Evolutionary conservation across 2,113 vertebrate genomes (phyloP), one percentile per base, ranked within the genome.

Genomic region (Clupea harengus): DNA sequence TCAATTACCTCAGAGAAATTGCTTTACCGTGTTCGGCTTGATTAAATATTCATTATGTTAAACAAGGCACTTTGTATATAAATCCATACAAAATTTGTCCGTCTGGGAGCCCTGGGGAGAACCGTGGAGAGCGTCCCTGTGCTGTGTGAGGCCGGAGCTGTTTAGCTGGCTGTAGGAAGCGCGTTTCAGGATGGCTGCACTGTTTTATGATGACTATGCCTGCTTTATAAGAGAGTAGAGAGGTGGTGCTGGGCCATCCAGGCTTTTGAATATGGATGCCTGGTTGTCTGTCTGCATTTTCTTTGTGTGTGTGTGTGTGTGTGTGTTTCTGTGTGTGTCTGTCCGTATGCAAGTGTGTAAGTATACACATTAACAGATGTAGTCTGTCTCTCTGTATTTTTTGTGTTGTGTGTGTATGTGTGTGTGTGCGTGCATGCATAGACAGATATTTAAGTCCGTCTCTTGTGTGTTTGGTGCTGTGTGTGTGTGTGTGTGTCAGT

Each of bases 11-110:
- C 91, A 47, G 91, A 91, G 91, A 94, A 95, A 95, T 93, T 94
- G 94, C 94, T 93, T 90, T 90, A 82, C 84, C 89, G 89, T 88
- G 90, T 95, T 94, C 92, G 47, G 91, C 92, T 90, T 92, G 91
- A 95, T 96, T 95, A 94, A 94, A 95, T 93, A 93, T 95, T 95
- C 92, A 95, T 95, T 94, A 93, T 88, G 81, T 92, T 92, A 64
- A 64, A 64, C 57, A 64, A 64, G 57, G 57, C 57, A 92, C 86
- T 92, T 92, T 92, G 93, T 95, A 91, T 94, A 88, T 86, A 93
- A 94, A 94, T 94, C 84, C 91, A 82, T 92, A 91, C 93, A 88
- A 92, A 94, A 93, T 86, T 67, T 89, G 85, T 83, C 82, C 93
- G 93, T 93, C 92, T 92, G 87, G 87, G 92, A 50, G 86, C 93